Conservation (phyloP, 1,140 invertebrate genomes). For the Pristionchus pacificus region DNA sequence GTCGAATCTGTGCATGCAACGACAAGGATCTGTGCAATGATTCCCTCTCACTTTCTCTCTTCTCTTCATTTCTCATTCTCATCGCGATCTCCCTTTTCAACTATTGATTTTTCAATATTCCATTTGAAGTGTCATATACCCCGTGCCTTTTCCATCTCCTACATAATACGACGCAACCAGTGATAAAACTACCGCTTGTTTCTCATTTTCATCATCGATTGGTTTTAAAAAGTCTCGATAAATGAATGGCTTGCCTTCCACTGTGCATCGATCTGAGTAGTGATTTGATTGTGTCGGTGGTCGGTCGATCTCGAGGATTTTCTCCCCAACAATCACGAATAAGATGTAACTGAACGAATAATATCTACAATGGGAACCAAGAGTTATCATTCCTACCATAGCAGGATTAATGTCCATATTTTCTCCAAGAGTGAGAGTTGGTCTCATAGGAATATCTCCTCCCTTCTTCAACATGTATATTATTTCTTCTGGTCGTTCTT, state of each 20-base stretch:
- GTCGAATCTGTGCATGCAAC: too few species aligned
- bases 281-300: slow-evolving; percentile 30
- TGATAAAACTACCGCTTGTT: neutral
- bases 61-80: too few species aligned
- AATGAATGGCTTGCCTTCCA: slow-evolving; percentile 32
- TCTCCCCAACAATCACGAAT: slow-evolving; percentile 53
- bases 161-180: neutral
- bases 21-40: too few species aligned
- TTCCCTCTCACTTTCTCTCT: too few species aligned
- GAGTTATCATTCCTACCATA: slow-evolving; percentile 22
- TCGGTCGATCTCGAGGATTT: slow-evolving; percentile 29
- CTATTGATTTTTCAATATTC: neutral
- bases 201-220: neutral
- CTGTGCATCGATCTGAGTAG: slow-evolving; percentile 37
- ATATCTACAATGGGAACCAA: neutral
- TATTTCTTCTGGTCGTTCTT: slow-evolving; percentile 28
- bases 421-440: slow-evolving; percentile 7
- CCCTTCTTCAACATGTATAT: slow-evolving; percentile 36
- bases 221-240: too few species aligned
- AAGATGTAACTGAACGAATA: slow-evolving; percentile 40
- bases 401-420: slow-evolving; percentile 38
- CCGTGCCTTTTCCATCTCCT: neutral
- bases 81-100: too few species aligned
- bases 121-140: neutral
- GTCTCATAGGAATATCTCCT: slow-evolving; percentile 18